Conservation (phyloP, 2,797 vertebrate species). For the Crax fasciolata region DNA sequence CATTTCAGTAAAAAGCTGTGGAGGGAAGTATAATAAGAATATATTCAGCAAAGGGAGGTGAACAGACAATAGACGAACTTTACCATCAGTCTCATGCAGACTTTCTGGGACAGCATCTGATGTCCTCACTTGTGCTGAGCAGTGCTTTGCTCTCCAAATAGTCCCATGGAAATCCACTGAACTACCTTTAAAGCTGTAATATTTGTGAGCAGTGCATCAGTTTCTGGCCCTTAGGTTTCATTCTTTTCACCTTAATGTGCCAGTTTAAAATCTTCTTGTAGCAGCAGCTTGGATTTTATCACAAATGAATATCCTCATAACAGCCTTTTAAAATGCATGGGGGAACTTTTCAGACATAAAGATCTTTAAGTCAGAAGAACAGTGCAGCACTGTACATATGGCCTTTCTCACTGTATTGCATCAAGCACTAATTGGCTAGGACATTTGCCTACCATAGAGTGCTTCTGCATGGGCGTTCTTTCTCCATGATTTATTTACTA, state of each 20-base stretch:
- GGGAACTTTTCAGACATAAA: constrained; percentile 46
- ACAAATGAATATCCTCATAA: constrained; percentile 40
- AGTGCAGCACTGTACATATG: constrained; percentile 11
- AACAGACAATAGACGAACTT: not conserved
- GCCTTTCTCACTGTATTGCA: not conserved
- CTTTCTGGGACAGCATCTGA: not conserved
- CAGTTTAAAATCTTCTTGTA: not conserved
- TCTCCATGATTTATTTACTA: constrained; percentile 15
- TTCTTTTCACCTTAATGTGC: constrained; percentile 38
- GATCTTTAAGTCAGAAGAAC: constrained; percentile 42
- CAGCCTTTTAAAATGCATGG: constrained; percentile 55
- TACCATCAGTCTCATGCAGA: not conserved
- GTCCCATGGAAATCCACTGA: constrained; percentile 28
- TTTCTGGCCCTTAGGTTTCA: constrained; percentile 31
- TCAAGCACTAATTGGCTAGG: constrained; percentile 9
- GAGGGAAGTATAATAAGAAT: not conserved
- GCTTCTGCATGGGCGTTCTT: not conserved
- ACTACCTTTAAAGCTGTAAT: not conserved
- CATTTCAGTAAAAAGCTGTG: not conserved
- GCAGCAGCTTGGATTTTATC: constrained; percentile 53
- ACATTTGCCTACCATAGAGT: not conserved
- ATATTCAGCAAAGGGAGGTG: not conserved
- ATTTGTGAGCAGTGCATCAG: not conserved
- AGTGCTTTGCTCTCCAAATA: not conserved
- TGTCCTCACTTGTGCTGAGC: not conserved